Conservation (phyloP, 2,113 vertebrate genomes). For the Pterocles gutturalis region DNA sequence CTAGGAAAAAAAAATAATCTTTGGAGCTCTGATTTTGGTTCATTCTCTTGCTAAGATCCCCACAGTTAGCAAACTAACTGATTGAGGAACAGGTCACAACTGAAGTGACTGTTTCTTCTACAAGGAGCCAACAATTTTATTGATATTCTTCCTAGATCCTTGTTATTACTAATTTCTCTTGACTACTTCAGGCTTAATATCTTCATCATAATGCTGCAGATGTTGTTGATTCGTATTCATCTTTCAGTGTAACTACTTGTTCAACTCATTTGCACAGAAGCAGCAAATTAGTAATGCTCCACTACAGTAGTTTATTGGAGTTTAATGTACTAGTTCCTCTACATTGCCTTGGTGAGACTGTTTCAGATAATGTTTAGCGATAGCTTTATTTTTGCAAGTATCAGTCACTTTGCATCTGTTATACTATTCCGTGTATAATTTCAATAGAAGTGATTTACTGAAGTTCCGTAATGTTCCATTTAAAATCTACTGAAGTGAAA, state of each 20-base stretch:
- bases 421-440: not conserved
- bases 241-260: conserved; percentile 31
- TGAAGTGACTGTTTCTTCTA: not conserved
- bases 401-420: conserved; percentile 26
- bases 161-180: not conserved
- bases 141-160: not conserved
- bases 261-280: conserved; percentile 42
- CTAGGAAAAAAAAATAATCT: not conserved
- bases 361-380: conserved; percentile 26
- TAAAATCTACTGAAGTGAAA: conserved; percentile 38
- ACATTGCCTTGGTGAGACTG: not conserved
- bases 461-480: not conserved
- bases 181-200: conserved; percentile 21
- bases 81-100: not conserved
- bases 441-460: conserved; percentile 3
- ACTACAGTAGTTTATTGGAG: conserved; percentile 45
- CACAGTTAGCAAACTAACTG: not conserved
- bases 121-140: not conserved
- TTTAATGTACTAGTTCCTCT: conserved; percentile 53
- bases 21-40: not conserved
- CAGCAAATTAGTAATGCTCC: conserved; percentile 59
- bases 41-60: not conserved
- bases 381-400: conserved; percentile 37
- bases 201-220: conserved; percentile 21
- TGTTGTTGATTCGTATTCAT: conserved; percentile 48